Evolutionary conservation across 2,888 invertebrate species (phyloP).

Genomic region (Micoletzkya japonica): DNA sequence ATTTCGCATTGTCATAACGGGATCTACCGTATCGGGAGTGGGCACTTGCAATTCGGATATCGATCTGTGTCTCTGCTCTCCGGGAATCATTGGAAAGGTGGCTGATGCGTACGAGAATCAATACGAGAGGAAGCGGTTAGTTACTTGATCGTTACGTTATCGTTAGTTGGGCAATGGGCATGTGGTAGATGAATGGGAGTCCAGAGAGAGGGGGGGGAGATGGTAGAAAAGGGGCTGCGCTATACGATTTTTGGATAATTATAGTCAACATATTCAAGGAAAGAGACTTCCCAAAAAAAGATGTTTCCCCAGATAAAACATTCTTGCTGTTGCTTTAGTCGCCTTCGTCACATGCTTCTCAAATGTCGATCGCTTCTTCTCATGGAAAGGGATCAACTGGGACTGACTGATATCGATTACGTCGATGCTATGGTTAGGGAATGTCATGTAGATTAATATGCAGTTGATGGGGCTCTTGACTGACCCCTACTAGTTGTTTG

Average conservation of each 20-base stretch:
- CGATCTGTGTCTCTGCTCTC: constrained; percentile 10
- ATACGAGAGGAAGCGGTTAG: background rate
- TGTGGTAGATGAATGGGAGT: too few species aligned
- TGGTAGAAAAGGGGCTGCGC: too few species aligned
- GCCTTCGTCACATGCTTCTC: background rate
- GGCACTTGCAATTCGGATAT: constrained; percentile 18
- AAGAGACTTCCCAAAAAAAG: too few species aligned
- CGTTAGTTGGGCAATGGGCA: too few species aligned
- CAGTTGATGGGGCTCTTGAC: background rate
- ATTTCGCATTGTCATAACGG: constrained; percentile 16
- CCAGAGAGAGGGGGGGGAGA: too few species aligned
- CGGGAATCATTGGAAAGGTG: background rate
- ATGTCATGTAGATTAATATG: background rate
- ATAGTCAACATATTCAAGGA: too few species aligned
- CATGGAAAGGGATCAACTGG: background rate
- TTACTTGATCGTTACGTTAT: background rate
- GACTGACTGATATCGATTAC: background rate
- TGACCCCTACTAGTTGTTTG: too few species aligned
- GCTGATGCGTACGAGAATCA: background rate
- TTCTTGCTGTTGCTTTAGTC: too few species aligned
- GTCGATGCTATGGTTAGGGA: constrained; percentile 9
- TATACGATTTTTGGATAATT: too few species aligned
- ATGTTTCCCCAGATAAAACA: too few species aligned
- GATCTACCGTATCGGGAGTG: constrained; percentile 20
- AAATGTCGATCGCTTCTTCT: background rate